phyloP scores from a whole-genome alignment of 2,888 invertebrate genomes.

The Metopia argyrocephala region DNA sequence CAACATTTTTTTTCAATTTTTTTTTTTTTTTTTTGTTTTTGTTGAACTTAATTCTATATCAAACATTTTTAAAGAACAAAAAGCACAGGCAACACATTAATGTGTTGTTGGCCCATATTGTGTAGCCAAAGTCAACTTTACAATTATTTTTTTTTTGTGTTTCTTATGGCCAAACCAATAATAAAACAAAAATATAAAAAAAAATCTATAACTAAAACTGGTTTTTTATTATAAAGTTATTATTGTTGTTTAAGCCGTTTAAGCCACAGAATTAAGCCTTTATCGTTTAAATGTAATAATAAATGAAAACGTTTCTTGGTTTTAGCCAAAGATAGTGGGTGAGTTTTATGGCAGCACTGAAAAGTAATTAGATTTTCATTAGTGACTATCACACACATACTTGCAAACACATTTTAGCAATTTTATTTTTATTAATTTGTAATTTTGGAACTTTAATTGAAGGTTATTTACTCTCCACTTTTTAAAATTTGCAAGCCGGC shows the following conservation, averaged over 20 bases:
- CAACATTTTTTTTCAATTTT: neutral
- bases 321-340: constrained; percentile 54
- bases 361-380: neutral
- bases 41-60: constrained; percentile 33
- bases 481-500: neutral
- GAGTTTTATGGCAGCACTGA: constrained; percentile 29
- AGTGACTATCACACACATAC: neutral
- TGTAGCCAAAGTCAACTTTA: constrained; percentile 62
- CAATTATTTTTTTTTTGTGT: constrained; percentile 47
- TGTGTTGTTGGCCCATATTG: constrained; percentile 63
- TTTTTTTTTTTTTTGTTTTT: no score
- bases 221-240: neutral
- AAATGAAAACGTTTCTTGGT: constrained; percentile 57
- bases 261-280: constrained; percentile 57
- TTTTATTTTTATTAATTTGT: constrained; percentile 58
- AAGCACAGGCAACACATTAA: constrained; percentile 36
- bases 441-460: constrained; percentile 42
- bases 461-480: constrained; percentile 37
- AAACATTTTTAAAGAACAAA: neutral
- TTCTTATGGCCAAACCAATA: constrained; percentile 2
- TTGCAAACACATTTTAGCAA: neutral
- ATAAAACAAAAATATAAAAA: constrained; percentile 19
- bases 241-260: constrained; percentile 23
- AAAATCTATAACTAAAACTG: neutral
- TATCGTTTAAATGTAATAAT: constrained; percentile 49